Evolutionary conservation across 2,797 vertebrate species (phyloP), one percentile per base, ranked within the genome.

Genomic region (Siniperca undulata): DNA sequence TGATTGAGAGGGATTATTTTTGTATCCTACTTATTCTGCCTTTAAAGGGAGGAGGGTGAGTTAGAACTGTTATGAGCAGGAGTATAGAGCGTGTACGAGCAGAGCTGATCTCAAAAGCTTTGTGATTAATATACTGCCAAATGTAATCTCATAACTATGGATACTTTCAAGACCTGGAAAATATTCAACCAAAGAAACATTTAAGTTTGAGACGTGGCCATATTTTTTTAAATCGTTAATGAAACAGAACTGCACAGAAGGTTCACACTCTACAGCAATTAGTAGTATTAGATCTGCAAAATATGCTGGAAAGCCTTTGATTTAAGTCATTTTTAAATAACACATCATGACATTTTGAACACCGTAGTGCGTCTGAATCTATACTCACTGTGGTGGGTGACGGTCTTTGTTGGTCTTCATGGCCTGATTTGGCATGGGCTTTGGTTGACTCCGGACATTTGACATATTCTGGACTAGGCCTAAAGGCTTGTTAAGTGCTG

Each of bases 371-470:
- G 17, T 60, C 30, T 70, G 40, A 30, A 59, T 30, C 3, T 16
- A 30, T 55, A 90, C 92, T 93, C 83, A 94, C 93, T 0, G 69
- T 40, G 74, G 48, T 12, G 42, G 48, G 17, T 3, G 42, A 9
- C 8, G 27, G 46, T 72, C 22, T 16, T 12, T 27, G 38, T 10
- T 69, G 46, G 44, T 38, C 77, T 84, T 90, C 56, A 17, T 7
- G 4, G 52, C 7, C 20, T 27, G 71, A 50, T 69, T 17, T n/a
- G 24, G 30, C 80, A 13, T 1, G 4, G 70, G 27, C 50, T 85
- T 86, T 38, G 78, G 40, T 8, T 67, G 83, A 81, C 48, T 75
- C 36, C 72, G 80, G 58, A 76, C 56, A 44, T 70, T 70, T 0
- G 76, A 56, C 44, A 22, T 68, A 78, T 81, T 88, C 8, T 87